Base-by-base conservation (phyloP, 2,797 vertebrate genomes). In the Oophaga sylvatica region DNA sequence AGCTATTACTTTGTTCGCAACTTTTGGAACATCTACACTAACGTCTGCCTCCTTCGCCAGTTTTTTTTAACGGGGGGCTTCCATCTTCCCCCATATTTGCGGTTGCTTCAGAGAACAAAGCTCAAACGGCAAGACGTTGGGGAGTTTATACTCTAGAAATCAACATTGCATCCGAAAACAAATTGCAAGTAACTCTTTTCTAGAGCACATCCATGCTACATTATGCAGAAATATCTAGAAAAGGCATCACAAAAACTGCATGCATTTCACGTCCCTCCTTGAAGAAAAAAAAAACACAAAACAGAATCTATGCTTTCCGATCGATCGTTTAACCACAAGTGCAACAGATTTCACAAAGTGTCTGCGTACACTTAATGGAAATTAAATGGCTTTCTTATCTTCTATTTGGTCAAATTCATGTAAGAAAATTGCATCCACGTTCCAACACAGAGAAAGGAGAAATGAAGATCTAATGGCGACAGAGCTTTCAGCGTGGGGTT, bases 41-140 rank as follows among this genome's bases (percentile, higher is more conserved):
- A 96, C 90, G 77, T 97, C 96, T 90, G 96, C 95, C 92, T 98
- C 98, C 0, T 96, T 97, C 95, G 98, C 97, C 90, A 96, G 95
- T 93, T 95, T 99, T 99, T 95, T 96, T 99, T 95, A 93, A 94
- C 87, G 93, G 98, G 94, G 84, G 97, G 93, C 97, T 92, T 94
- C 96, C 93, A 95, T 96, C 88, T 93, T 95, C 94, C 94, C 95
- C 90, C 93, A 94, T 93, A 92, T 95, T 91, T 91, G 12, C 91
- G 90, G 94, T 94, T 91, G 96, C 97, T 92, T 92, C 60, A 11
- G 56, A n/a, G 90, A 80, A 91, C 89, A 9, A 83, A 83, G 70
- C 48, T 65, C n/a, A 73, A 53, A 83, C 19, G 9, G 59, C 68
- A 86, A 60, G 29, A 29, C 20, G 19, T 5, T 19, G 10, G 17